Evolutionary conservation across 2,113 vertebrate genomes (phyloP).

Genomic region (Mesitornis unicolor): DNA sequence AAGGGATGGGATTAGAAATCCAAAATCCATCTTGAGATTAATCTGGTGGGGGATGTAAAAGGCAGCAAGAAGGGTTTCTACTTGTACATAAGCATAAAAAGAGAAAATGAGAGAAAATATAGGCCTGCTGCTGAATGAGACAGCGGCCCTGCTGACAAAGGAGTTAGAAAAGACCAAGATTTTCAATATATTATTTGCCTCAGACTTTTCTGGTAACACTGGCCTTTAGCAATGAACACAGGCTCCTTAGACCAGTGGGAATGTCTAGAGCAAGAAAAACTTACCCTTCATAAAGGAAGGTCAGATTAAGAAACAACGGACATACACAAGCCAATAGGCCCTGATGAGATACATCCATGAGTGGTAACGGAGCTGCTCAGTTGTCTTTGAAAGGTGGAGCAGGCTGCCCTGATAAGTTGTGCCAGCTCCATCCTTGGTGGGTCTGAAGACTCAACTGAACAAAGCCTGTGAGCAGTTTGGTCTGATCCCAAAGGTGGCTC

Average conservation of each 20-base stretch:
- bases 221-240: not conserved
- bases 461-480: not conserved
- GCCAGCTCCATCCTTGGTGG: not conserved
- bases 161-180: not conserved
- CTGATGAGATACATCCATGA: no score
- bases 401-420: not conserved
- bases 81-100: not conserved
- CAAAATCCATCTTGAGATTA: not conserved
- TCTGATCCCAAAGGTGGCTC: not conserved
- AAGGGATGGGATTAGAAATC: not conserved
- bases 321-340: not conserved
- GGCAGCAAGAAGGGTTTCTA: not conserved
- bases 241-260: not conserved
- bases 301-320: not conserved
- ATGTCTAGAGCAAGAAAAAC: not conserved
- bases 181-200: not conserved
- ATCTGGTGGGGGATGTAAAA: not conserved
- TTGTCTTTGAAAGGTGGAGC: not conserved
- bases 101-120: not conserved
- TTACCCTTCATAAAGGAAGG: not conserved
- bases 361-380: no score
- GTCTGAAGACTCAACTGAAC: not conserved
- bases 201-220: not conserved
- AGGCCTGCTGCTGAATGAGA: not conserved
- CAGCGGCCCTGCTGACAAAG: not conserved